Percentiles rank a stretch among this genome's conserved stretches.
These are phyloP conservation scores for Cacoxenus indagator DNA, from an alignment of 2,888 invertebrate species.

Conservation along the genomic window DNA sequence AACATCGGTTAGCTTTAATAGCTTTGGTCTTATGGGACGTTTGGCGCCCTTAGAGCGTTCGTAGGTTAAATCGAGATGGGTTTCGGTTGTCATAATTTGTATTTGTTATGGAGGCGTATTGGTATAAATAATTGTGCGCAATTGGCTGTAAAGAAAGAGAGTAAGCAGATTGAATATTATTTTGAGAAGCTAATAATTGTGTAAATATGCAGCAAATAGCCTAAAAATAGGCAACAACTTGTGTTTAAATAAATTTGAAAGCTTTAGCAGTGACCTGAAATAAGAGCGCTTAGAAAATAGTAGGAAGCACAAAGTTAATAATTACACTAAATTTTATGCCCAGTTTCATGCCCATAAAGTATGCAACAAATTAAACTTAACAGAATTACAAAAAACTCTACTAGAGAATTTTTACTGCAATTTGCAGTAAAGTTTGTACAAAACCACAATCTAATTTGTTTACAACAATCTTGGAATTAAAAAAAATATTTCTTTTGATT, in stretches of 20 bases:
- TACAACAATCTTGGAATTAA: no score
- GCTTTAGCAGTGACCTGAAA: background rate
- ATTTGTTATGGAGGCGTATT: background rate
- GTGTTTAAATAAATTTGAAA: background rate
- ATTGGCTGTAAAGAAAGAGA: constrained; percentile 6
- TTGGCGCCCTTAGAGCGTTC: constrained; percentile 65
- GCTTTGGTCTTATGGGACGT: constrained; percentile 67
- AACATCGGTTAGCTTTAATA: constrained; percentile 68
- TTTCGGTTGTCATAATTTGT: constrained; percentile 67
- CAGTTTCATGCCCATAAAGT: background rate
- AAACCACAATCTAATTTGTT: no score
- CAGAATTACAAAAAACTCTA: background rate
- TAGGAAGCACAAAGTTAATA: no score
- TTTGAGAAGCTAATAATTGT: no score
- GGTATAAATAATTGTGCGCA: background rate
- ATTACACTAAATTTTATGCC: no score
- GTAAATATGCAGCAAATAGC: no score
- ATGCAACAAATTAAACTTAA: background rate
- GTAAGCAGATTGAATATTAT: background rate
- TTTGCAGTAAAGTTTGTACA: background rate
- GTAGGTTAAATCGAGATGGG: constrained; percentile 64
- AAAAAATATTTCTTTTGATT: no score
- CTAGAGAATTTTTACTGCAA: background rate
- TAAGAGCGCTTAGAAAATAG: no score
- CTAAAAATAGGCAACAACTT: background rate